These are phyloP conservation scores for Arenicola marina DNA, from an alignment of 2,888 invertebrate genomes.

Conservation along the genomic window DNA sequence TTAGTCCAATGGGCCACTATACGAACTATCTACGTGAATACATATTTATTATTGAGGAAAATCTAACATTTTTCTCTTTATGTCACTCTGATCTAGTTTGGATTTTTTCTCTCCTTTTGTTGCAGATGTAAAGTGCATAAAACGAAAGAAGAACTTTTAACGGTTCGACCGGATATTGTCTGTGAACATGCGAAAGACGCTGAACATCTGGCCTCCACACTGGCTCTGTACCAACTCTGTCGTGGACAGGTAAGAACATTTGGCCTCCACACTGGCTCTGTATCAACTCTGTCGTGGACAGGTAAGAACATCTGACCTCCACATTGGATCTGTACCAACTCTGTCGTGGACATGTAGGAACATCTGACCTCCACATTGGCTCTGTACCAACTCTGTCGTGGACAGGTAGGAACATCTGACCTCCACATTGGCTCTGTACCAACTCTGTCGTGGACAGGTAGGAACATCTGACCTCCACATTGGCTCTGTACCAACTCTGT, in stretches of 20 bases:
- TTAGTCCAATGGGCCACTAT: too few relatives aligned
- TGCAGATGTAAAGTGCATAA: too few relatives aligned
- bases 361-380: slow-evolving; percentile 54
- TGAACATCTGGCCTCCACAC: slow-evolving; percentile 54
- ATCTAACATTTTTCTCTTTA: too few relatives aligned
- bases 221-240: slow-evolving; percentile 55
- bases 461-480: slow-evolving; percentile 49
- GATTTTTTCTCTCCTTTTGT: too few relatives aligned
- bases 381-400: slow-evolving; percentile 53
- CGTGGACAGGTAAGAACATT: slow-evolving; percentile 50
- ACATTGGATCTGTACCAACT: slow-evolving; percentile 54
- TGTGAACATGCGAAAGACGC: slow-evolving; percentile 54
- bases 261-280: slow-evolving; percentile 53
- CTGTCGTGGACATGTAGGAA: slow-evolving; percentile 50
- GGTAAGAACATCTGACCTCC: slow-evolving; percentile 50
- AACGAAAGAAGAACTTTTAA: too few relatives aligned
- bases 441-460: too few relatives aligned
- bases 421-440: too few relatives aligned
- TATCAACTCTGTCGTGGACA: slow-evolving; percentile 55
- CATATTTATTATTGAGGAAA: too few relatives aligned
- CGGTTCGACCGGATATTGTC: too few relatives aligned
- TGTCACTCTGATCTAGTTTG: too few relatives aligned
- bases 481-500: slow-evolving; percentile 54
- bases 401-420: slow-evolving; percentile 49
- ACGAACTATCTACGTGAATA: too few relatives aligned